These are phyloP conservation scores for Cheracebus regulus DNA, from an alignment of 2,797 vertebrate species.

Conservation along the genomic window DNA sequence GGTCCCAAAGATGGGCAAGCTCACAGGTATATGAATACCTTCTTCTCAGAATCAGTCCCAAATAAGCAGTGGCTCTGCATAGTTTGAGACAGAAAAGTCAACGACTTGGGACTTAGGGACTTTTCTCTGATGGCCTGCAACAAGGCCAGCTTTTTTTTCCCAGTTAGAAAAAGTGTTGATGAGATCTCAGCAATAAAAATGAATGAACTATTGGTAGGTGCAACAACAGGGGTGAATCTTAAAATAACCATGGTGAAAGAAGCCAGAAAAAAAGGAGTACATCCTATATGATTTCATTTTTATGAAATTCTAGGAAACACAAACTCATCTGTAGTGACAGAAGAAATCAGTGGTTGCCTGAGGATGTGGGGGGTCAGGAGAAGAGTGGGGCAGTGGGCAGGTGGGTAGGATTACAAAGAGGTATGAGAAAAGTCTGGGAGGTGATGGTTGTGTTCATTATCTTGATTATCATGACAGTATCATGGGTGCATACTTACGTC, in stretches of 20 bases:
- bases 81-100: neutral
- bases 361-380: neutral
- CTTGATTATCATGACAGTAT: neutral
- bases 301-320: neutral
- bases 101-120: neutral
- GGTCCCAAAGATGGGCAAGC: neutral
- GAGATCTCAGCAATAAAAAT: neutral
- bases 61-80: neutral
- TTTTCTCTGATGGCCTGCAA: neutral
- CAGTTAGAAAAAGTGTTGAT: neutral
- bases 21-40: neutral
- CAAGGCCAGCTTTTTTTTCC: neutral
- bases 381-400: neutral
- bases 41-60: neutral
- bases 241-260: neutral
- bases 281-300: neutral
- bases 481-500: neutral
- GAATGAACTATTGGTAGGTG: neutral
- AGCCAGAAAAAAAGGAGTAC: neutral
- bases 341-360: neutral
- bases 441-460: neutral
- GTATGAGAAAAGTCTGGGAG: neutral
- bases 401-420: neutral
- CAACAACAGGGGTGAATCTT: neutral
- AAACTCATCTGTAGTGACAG: neutral